Conservation (phyloP, 2,113 vertebrate species). For the Caranx ignobilis region DNA sequence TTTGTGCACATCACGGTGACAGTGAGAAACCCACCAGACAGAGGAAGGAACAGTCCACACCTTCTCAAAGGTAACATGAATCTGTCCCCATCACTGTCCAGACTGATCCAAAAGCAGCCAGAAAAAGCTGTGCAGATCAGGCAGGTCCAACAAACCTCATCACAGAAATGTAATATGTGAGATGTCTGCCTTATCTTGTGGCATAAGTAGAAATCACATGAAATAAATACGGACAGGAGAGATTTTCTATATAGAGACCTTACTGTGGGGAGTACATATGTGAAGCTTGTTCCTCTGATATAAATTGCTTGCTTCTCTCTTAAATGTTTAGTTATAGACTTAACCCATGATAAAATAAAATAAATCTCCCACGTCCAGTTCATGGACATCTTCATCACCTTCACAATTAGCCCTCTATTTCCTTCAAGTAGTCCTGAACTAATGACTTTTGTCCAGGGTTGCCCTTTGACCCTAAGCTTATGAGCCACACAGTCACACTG, state of each 20-base stretch:
- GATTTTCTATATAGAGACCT: not conserved
- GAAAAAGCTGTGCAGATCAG: not conserved
- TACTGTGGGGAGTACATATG: not conserved
- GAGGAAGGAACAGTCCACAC: not conserved
- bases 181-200: not conserved
- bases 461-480: not conserved
- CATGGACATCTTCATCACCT: not conserved
- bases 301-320: too few relatives aligned
- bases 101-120: too few relatives aligned
- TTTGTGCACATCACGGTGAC: not conserved
- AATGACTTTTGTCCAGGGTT: not conserved
- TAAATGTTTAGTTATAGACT: not conserved
- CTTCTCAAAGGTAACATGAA: not conserved
- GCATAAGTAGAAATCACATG: not conserved
- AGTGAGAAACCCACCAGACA: not conserved
- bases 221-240: not conserved
- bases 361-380: not conserved
- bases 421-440: not conserved
- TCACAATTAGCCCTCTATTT: slow-evolving; percentile 15
- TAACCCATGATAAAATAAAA: not conserved
- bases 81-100: not conserved
- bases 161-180: not conserved
- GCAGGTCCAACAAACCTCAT: not conserved
- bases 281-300: not conserved
- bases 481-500: slow-evolving; percentile 13